Percentiles rank a stretch among this genome's conserved stretches.
Conservation (phyloP, 2,888 invertebrate genomes). For the Heteromurus nitidus region DNA sequence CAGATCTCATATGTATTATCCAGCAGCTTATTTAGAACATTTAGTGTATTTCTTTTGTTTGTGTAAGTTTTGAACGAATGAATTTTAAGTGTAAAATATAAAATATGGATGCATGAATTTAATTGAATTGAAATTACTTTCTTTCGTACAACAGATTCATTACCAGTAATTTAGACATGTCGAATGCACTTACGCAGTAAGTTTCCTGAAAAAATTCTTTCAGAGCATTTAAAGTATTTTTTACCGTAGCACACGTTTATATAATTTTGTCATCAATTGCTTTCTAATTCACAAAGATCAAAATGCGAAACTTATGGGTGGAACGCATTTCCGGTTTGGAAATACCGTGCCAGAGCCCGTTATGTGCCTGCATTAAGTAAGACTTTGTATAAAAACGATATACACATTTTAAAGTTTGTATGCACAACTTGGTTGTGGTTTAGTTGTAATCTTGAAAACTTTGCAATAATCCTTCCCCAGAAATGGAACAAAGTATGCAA, state of each 20-base stretch:
- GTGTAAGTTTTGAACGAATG: conserved; percentile 15
- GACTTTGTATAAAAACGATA: no score
- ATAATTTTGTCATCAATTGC: background rate
- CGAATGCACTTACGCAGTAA: conserved; percentile 11
- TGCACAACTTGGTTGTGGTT: no score
- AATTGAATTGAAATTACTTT: background rate
- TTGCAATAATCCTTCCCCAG: conserved; percentile 4
- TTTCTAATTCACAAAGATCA: no score
- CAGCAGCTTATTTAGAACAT: conserved; percentile 11
- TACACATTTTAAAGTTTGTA: no score
- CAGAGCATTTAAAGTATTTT: background rate
- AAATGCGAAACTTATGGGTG: conserved; percentile 46
- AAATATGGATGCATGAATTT: background rate
- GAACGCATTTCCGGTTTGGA: conserved; percentile 56
- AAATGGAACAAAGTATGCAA: conserved; percentile 41
- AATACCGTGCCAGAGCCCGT: conserved; percentile 43
- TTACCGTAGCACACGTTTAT: background rate
- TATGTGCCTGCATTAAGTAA: conserved; percentile 45
- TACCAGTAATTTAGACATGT: background rate
- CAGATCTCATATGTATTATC: conserved; percentile 37
- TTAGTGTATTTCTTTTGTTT: conserved; percentile 15
- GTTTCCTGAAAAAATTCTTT: no score
- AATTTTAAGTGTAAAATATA: background rate
- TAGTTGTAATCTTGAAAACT: background rate
- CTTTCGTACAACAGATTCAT: conserved; percentile 5